Base-by-base conservation (phyloP, 1,140 invertebrate genomes). In the Bombyx mandarina region DNA sequence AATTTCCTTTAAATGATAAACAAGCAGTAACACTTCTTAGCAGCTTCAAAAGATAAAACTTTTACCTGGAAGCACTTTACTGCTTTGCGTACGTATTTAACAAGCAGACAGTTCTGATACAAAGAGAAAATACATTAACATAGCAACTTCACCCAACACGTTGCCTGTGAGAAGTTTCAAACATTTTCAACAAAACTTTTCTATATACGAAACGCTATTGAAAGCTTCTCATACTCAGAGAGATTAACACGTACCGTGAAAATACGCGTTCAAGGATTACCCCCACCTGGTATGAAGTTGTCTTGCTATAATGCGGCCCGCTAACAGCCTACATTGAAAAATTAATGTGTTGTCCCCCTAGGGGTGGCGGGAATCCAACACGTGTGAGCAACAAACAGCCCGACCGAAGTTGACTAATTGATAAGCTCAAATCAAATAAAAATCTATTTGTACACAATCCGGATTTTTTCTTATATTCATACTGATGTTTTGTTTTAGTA, bases 151-250 rank as follows among this genome's bases (percentile, higher is more conserved):
- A 67, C 63, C 56, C 62, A 61, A 64, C 69, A 67, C 65, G 65
- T 71, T 56, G 52, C 66, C 75, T 68, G 69, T 72, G 71, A 68
- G 69, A 71, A 84, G 79, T 84, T 84, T 72, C 54, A 75, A 84
- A 84, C 80, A 83, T 82, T 86, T 82, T 82, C 75, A 73, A 66
- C 66, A 57, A 76, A 86, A 86, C 81, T 86, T 86, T 84, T 86
- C 83, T 82, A 84, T 86, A 82, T 77, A 72, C 69, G 77, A 77
- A 77, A 76, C 72, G 71, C 75, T 80, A 86, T 86, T 84, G 83
- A 86, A 84, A 84, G 83, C 82, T 61, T 67, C 69, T 75, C 69
- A 65, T 62, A 65, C 68, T 74, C 69, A 65, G 67, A 67, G 79
- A 82, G 79, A 86, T 86, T 86, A 86, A 76, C 80, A 75, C 70